Conservation (phyloP, 2,797 vertebrate genomes). For the Pitangus sulphuratus region DNA sequence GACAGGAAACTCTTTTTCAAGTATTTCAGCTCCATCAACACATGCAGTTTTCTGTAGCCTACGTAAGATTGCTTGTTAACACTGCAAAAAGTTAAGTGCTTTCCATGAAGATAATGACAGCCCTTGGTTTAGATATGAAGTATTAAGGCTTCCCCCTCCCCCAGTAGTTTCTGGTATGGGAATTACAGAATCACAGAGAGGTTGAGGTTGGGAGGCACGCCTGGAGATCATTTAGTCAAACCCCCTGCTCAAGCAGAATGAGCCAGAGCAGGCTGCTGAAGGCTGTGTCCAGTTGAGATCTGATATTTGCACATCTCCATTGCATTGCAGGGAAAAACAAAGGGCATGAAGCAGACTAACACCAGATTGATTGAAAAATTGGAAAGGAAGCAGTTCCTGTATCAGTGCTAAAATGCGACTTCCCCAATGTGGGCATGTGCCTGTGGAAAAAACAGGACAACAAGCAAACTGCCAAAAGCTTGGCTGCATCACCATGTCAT, state of each 20-base stretch:
- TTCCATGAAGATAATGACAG: neutral
- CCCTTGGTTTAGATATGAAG: neutral
- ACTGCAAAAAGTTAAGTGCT: neutral
- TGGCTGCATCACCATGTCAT: rapidly evolving
- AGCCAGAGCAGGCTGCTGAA: neutral
- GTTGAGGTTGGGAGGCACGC: neutral
- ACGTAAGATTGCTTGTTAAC: neutral
- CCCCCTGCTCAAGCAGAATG: neutral
- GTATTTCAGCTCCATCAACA: neutral
- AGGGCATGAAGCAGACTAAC: neutral
- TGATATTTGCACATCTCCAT: neutral
- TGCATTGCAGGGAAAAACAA: neutral
- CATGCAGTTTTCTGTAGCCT: neutral
- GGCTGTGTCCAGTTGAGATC: neutral
- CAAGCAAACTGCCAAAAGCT: neutral
- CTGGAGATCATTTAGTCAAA: neutral
- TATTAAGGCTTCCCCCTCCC: neutral
- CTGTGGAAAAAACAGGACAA: rapidly evolving
- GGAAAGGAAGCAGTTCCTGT: neutral
- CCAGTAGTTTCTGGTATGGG: neutral
- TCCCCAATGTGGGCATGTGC: neutral
- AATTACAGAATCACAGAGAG: neutral
- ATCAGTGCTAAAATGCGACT: neutral
- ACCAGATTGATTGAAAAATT: neutral
- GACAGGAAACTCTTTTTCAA: neutral